Evolutionary conservation across 2,888 invertebrate species (phyloP).

Genomic region (Girardia tigrina): DNA sequence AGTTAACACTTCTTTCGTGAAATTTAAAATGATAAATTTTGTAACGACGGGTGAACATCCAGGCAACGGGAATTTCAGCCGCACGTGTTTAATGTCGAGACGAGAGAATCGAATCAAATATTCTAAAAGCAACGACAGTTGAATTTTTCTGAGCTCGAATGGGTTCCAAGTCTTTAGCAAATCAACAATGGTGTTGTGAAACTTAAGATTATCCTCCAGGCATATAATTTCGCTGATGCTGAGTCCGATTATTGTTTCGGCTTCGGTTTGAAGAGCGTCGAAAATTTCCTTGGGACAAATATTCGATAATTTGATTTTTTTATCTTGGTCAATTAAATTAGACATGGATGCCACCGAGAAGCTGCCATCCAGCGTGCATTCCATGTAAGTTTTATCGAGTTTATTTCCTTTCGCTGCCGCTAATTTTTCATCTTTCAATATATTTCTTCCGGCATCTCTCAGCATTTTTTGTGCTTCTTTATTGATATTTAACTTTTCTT

Average conservation of each 20-base stretch:
- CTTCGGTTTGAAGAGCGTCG: background rate
- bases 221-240: background rate
- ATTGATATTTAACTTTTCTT: background rate
- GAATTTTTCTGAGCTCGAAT: background rate
- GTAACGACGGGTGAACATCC: background rate
- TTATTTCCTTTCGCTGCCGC: constrained; percentile 8
- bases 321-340: background rate
- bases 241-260: background rate
- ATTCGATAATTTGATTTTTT: background rate
- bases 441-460: background rate
- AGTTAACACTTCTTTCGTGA: background rate
- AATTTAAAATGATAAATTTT: background rate
- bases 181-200: background rate
- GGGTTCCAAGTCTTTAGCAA: background rate
- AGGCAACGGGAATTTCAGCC: background rate
- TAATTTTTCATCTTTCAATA: background rate
- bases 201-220: background rate
- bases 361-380: background rate
- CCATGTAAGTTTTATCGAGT: background rate
- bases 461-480: background rate
- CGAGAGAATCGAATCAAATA: background rate
- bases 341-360: background rate
- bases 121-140: background rate
- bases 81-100: background rate
- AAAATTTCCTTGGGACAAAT: background rate